These are phyloP conservation scores for Hyalella azteca DNA, from an alignment of 2,888 invertebrate genomes.

Conservation along the genomic window DNA sequence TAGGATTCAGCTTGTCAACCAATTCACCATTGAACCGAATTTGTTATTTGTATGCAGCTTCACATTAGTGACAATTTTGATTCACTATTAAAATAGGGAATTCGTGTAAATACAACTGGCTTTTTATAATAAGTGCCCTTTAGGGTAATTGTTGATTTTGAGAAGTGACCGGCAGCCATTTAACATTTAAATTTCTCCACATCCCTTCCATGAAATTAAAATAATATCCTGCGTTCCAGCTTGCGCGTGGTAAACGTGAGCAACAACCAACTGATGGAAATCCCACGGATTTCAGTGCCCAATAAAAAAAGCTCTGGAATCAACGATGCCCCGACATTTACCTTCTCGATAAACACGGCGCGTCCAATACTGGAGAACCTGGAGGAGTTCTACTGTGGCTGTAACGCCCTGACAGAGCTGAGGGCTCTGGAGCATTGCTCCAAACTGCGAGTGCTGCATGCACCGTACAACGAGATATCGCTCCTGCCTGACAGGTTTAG, in stretches of 20 bases:
- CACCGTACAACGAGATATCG: conserved; percentile 80
- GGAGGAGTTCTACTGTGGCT: conserved; percentile 76
- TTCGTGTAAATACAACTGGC: too few relatives aligned
- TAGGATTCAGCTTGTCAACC: too few relatives aligned
- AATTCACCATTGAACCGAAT: too few relatives aligned
- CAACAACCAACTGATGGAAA: conserved; percentile 69
- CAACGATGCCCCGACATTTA: neutral
- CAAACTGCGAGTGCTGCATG: conserved; percentile 74
- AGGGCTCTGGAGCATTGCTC: conserved; percentile 70
- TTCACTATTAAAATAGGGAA: too few relatives aligned
- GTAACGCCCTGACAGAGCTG: conserved; percentile 75
- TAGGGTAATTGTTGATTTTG: too few relatives aligned
- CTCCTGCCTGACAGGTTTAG: conserved; percentile 73
- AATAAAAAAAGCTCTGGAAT: conserved; percentile 54
- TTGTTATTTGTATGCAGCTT: too few relatives aligned
- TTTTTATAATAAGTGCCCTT: too few relatives aligned
- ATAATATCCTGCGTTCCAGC: conserved; percentile 63
- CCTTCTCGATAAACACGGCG: neutral
- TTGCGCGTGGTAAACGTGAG: conserved; percentile 77
- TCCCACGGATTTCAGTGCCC: conserved; percentile 40
- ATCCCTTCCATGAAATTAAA: too few relatives aligned
- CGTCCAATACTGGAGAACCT: conserved; percentile 66
- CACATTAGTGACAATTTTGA: too few relatives aligned
- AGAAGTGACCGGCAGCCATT: too few relatives aligned
- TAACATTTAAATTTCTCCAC: too few relatives aligned